Conservation (phyloP, 53 echinoderm and acorn worm genomes). For the Echinometra lucunter region DNA sequence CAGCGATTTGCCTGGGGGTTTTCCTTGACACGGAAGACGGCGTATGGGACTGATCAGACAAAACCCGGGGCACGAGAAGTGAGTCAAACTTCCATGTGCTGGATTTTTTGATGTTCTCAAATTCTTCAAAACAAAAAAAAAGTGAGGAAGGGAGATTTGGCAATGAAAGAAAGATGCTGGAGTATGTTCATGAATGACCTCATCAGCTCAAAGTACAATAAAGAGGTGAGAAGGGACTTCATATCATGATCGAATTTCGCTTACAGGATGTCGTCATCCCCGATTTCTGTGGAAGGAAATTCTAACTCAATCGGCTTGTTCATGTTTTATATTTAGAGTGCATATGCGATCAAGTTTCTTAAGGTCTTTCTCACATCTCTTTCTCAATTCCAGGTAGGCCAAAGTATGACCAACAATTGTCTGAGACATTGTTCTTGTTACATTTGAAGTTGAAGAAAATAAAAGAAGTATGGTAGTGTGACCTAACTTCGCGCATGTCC, state of each 20-base stretch:
- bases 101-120: background rate
- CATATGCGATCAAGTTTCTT: background rate
- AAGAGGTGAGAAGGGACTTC: background rate
- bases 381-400: background rate
- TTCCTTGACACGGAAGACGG: conserved; percentile 53
- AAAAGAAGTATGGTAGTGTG: too few species aligned
- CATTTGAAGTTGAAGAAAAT: background rate
- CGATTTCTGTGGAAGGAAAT: conserved; percentile 24
- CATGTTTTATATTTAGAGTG: conserved; percentile 9
- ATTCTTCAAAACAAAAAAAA: background rate
- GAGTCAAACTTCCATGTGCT: conserved; percentile 56
- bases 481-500: too few species aligned
- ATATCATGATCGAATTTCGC: conserved; percentile 23
- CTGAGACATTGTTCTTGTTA: background rate
- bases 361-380: background rate
- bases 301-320: conserved; percentile 14
- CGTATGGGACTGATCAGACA: conserved; percentile 58
- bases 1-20: conserved; percentile 54
- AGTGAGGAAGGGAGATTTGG: conserved; percentile 12
- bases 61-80: conserved; percentile 49
- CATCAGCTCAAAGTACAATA: conserved; percentile 28
- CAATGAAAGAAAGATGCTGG: conserved; percentile 40
- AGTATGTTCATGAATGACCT: background rate
- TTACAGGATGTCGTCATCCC: background rate
- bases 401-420: background rate